These are phyloP conservation scores for Lordiphosa mommai DNA, from an alignment of 1,140 invertebrate genomes.

Conservation along the genomic window DNA sequence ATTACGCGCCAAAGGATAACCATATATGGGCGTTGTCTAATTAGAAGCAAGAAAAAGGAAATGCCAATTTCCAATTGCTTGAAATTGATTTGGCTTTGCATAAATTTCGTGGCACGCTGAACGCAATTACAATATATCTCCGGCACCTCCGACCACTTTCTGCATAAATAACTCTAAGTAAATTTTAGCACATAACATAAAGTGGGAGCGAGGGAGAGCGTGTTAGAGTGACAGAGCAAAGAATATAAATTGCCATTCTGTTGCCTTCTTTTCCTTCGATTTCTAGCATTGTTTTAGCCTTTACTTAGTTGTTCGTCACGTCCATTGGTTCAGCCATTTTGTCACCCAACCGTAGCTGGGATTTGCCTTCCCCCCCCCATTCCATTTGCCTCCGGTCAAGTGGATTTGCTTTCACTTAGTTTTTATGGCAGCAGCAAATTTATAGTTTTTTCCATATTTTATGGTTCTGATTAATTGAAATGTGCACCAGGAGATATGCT, in stretches of 20 bases:
- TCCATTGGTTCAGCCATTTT: constrained; percentile 51
- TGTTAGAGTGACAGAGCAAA: not conserved
- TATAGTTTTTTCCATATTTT: constrained; percentile 46
- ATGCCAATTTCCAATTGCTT: constrained; percentile 33
- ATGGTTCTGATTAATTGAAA: constrained; percentile 53
- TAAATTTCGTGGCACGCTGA: constrained; percentile 62
- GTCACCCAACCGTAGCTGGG: not conserved
- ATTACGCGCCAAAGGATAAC: constrained; percentile 31
- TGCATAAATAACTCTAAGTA: constrained; percentile 77
- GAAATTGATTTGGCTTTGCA: constrained; percentile 76
- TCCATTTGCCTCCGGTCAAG: not conserved
- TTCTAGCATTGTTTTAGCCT: constrained; percentile 14
- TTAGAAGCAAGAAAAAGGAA: constrained; percentile 39
- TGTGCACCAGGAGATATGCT: constrained; percentile 35
- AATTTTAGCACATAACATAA: constrained; percentile 57
- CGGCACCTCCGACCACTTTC: not conserved
- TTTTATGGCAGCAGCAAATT: constrained; percentile 17
- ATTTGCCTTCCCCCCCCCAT: not conserved
- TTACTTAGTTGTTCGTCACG: constrained; percentile 62
- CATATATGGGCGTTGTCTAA: constrained; percentile 47
- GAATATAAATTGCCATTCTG: constrained; percentile 54
- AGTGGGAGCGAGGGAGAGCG: not conserved
- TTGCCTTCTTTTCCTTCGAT: constrained; percentile 26
- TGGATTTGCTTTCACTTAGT: constrained; percentile 33
- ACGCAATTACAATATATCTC: constrained; percentile 75